Evolutionary conservation across 2,113 vertebrate species (phyloP).

Genomic region (Paradoxurus hermaphroditus): DNA sequence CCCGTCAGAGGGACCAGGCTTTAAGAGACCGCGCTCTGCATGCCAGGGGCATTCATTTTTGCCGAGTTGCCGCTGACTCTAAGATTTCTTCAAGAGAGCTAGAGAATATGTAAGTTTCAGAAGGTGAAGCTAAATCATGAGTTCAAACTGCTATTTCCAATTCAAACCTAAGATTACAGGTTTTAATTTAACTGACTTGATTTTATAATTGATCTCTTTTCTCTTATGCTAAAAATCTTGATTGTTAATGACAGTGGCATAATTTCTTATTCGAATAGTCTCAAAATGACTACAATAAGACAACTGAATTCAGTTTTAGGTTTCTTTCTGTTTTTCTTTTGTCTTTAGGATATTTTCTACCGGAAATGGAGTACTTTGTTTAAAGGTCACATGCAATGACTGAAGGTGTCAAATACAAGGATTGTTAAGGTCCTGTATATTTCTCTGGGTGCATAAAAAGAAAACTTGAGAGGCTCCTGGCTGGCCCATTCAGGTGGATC

Average conservation of each 20-base stretch:
- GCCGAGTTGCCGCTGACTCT: neutral
- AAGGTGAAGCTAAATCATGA: slow-evolving; percentile 27
- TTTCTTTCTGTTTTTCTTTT: slow-evolving; percentile 38
- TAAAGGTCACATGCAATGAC: neutral
- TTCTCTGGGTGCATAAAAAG: neutral
- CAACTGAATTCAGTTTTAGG: neutral
- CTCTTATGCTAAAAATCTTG: slow-evolving; percentile 47
- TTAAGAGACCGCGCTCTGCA: neutral
- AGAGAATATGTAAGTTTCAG: slow-evolving; percentile 1
- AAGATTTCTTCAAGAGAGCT: neutral
- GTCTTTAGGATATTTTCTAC: slow-evolving; percentile 22
- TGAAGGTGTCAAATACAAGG: neutral
- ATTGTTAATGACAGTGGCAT: slow-evolving; percentile 58
- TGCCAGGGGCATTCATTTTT: neutral
- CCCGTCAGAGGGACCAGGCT: neutral
- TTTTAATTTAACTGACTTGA: slow-evolving; percentile 54
- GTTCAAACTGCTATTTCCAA: slow-evolving; percentile 50
- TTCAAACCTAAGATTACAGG: slow-evolving; percentile 46
- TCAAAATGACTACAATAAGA: slow-evolving; percentile 36
- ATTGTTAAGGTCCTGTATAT: neutral
- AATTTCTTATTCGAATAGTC: slow-evolving; percentile 48
- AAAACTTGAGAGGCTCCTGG: neutral
- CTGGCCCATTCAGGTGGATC: neutral
- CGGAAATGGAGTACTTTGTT: neutral
- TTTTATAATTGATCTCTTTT: slow-evolving; percentile 65